phyloP scores from a whole-genome alignment of 2,888 invertebrate species.

The Tholera decimalis region DNA sequence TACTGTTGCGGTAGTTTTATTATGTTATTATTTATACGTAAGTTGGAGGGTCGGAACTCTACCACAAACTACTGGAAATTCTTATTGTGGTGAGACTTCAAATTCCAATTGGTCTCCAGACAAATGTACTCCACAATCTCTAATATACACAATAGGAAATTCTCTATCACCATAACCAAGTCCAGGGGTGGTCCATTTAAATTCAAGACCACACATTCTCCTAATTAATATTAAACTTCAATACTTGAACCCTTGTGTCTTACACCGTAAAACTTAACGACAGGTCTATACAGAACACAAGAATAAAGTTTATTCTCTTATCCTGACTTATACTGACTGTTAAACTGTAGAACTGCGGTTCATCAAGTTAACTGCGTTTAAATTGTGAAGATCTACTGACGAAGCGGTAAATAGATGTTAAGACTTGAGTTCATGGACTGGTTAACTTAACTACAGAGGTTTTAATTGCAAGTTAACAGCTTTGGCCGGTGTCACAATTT shows the following conservation, averaged over 20 bases:
- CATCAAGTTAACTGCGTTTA: constrained; percentile 37
- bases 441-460: neutral
- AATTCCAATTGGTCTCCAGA: too few relatives aligned
- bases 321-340: constrained; percentile 27
- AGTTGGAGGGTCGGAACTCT: too few relatives aligned
- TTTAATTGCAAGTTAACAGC: neutral
- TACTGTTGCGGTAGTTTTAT: too few relatives aligned
- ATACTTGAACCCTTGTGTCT: constrained; percentile 3
- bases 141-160: neutral
- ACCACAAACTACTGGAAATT: too few relatives aligned
- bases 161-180: neutral
- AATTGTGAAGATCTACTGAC: constrained; percentile 33
- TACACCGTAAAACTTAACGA: constrained; percentile 24
- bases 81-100: too few relatives aligned
- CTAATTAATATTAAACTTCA: constrained; percentile 39
- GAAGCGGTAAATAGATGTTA: constrained; percentile 11
- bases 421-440: constrained; percentile 1
- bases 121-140: neutral
- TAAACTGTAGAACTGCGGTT: constrained; percentile 31
- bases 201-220: constrained; percentile 24
- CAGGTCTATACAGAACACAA: constrained; percentile 1
- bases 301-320: constrained; percentile 37
- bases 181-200: constrained; percentile 1
- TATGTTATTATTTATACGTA: too few relatives aligned
- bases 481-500: neutral